Evolutionary conservation across 2,888 invertebrate species (phyloP).

Genomic region (Acleris sparsana): DNA sequence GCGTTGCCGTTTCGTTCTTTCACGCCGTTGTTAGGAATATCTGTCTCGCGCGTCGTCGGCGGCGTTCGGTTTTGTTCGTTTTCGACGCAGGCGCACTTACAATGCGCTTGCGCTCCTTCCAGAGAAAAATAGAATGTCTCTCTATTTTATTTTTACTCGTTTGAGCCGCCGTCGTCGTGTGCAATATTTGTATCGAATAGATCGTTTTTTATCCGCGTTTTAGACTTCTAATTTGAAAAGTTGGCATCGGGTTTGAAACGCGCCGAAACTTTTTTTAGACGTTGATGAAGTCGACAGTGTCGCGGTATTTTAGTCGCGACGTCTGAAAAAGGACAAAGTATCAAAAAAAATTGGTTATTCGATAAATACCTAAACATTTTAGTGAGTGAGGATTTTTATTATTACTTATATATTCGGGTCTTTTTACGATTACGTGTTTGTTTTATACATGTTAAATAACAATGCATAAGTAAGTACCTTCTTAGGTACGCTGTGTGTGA

Average conservation of each 20-base stretch:
- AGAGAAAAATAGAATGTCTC: conserved; percentile 77
- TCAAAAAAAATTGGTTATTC: neutral
- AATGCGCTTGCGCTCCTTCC: conserved; percentile 73
- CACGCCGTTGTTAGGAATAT: conserved; percentile 30
- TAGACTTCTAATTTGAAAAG: conserved; percentile 72
- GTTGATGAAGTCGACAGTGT: conserved; percentile 59
- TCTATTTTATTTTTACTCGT: conserved; percentile 67
- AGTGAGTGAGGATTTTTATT: neutral
- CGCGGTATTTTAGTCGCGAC: conserved; percentile 47
- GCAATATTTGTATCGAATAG: conserved; percentile 79
- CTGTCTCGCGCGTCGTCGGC: conserved; percentile 53
- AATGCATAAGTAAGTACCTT: no score
- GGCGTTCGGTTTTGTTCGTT: conserved; percentile 62
- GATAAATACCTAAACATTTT: neutral
- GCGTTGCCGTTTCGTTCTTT: conserved; percentile 52
- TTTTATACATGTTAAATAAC: no score
- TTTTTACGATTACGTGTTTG: no score
- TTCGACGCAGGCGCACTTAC: conserved; percentile 69
- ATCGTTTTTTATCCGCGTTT: conserved; percentile 63
- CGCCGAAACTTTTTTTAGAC: conserved; percentile 48
- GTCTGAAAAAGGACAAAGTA: conserved; percentile 17
- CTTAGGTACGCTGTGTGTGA: no score
- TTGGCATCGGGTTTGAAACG: conserved; percentile 55
- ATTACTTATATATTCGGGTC: no score
- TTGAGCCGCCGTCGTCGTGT: conserved; percentile 65